These are phyloP conservation scores for Spodoptera picta DNA, from an alignment of 2,888 invertebrate species.

Conservation along the genomic window DNA sequence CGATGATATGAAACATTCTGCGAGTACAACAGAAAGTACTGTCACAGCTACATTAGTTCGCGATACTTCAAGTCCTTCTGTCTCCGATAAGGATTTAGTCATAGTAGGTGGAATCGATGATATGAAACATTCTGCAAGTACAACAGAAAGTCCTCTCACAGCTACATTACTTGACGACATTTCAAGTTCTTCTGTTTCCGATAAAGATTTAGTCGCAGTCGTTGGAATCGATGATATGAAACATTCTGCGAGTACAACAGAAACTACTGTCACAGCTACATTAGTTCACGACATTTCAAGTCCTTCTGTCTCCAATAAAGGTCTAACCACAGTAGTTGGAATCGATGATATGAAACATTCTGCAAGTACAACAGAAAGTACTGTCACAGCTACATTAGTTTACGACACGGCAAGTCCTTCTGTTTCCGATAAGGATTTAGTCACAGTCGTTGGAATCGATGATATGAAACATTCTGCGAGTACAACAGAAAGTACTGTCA, in stretches of 20 bases:
- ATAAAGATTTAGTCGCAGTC: neutral
- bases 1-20: conserved; percentile 2
- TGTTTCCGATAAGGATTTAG: neutral
- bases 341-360: conserved; percentile 2
- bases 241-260: too few relatives aligned
- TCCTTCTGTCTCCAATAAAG: neutral
- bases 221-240: too few relatives aligned
- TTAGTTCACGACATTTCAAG: too few relatives aligned
- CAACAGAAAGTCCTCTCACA: too few relatives aligned
- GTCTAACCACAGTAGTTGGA: conserved; percentile 2
- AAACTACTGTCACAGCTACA: too few relatives aligned
- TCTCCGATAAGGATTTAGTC: neutral
- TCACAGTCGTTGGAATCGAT: too few relatives aligned
- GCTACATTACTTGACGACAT: too few relatives aligned
- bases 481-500: too few relatives aligned
- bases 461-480: too few relatives aligned
- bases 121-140: too few relatives aligned
- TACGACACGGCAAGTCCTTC: conserved; percentile 13
- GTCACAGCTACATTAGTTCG: conserved; percentile 3
- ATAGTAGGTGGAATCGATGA: too few relatives aligned
- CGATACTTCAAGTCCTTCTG: conserved; percentile 13
- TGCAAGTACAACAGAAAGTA: conserved; percentile 4
- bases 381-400: conserved; percentile 3
- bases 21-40: conserved; percentile 7
- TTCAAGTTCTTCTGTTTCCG: too few relatives aligned